Evolutionary conservation across 2,113 vertebrate genomes (phyloP).

Genomic region (Cyprinodon variegatus): DNA sequence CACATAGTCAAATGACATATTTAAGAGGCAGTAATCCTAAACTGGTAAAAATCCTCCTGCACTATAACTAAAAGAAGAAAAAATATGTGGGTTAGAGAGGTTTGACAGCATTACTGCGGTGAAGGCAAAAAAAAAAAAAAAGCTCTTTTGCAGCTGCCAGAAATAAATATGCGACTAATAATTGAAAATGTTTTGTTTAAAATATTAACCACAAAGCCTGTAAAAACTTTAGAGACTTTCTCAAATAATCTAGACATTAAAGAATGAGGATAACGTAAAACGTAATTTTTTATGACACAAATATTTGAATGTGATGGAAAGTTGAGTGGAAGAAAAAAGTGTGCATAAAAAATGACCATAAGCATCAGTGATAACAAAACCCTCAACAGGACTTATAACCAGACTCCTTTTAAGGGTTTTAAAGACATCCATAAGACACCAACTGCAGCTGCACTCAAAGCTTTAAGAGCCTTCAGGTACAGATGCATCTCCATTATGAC

Average conservation of each 20-base stretch:
- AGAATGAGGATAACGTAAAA: too few relatives aligned
- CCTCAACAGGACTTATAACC: too few relatives aligned
- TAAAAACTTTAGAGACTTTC: too few relatives aligned
- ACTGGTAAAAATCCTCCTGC: slow-evolving; percentile 11
- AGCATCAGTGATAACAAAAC: too few relatives aligned
- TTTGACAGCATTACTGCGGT: background rate
- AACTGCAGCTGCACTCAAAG: too few relatives aligned
- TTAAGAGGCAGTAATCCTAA: slow-evolving; percentile 26
- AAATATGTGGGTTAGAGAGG: background rate
- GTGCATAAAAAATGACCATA: too few relatives aligned
- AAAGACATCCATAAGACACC: too few relatives aligned
- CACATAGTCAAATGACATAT: slow-evolving; percentile 15
- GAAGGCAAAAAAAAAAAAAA: background rate
- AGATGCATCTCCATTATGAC: too few relatives aligned
- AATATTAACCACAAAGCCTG: too few relatives aligned
- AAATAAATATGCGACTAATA: background rate
- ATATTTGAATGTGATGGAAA: background rate
- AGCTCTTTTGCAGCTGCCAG: background rate
- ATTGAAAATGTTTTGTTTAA: background rate
- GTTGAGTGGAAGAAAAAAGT: background rate
- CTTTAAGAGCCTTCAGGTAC: too few relatives aligned
- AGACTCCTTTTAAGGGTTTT: background rate
- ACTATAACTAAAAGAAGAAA: background rate
- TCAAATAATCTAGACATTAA: too few relatives aligned
- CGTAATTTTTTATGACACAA: too few relatives aligned